Percentiles rank a stretch among this genome's conserved stretches.
Evolutionary conservation across 2,888 invertebrate genomes (phyloP).

Genomic region (Stenoptilia bipunctidactyla): DNA sequence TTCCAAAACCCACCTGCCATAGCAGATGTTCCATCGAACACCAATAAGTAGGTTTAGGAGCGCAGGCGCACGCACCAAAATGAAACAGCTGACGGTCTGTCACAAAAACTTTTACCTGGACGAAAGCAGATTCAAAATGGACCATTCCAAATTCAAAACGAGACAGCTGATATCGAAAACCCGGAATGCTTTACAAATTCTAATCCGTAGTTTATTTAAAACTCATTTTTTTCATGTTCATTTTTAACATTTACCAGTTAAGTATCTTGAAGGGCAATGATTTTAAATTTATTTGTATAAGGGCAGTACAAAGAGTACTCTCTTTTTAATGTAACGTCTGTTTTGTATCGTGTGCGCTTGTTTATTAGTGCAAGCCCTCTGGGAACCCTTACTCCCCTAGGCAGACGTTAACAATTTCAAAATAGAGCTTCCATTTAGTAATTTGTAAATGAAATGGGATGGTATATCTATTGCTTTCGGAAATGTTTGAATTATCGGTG

Average conservation of each 20-base stretch:
- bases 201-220: neutral
- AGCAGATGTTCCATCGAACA: constrained; percentile 44
- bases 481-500: no score
- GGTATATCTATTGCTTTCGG: no score
- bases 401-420: constrained; percentile 7
- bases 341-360: constrained; percentile 50
- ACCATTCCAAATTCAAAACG: neutral
- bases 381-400: constrained; percentile 31
- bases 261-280: constrained; percentile 36
- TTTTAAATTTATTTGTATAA: constrained; percentile 46
- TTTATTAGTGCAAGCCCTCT: constrained; percentile 51
- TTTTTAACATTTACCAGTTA: constrained; percentile 4
- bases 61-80: constrained; percentile 34
- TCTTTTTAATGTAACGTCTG: constrained; percentile 42
- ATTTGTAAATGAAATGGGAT: no score
- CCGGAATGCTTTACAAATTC: neutral
- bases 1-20: constrained; percentile 47
- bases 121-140: neutral
- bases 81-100: constrained; percentile 45
- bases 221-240: neutral
- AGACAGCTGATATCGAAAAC: constrained; percentile 39
- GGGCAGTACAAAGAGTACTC: constrained; percentile 46
- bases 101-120: constrained; percentile 39
- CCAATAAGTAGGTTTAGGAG: constrained; percentile 26
- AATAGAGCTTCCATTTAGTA: neutral